These are phyloP conservation scores for Rallus crepitans DNA, from an alignment of 2,797 vertebrate genomes.

Conservation along the genomic window DNA sequence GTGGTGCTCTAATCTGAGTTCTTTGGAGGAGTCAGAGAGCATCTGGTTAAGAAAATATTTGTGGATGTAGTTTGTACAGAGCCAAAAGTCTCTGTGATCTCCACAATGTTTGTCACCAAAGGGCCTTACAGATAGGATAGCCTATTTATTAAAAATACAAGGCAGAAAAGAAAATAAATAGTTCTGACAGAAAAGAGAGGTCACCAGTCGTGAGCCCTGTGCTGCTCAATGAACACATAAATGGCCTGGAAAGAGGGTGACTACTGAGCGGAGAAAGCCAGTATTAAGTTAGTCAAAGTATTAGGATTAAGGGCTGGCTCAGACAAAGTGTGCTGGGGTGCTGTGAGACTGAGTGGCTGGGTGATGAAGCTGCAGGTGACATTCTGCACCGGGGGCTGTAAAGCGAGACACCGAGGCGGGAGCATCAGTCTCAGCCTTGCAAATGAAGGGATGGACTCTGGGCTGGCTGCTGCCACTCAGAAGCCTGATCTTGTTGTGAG, in stretches of 20 bases:
- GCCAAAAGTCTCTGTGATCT: neutral
- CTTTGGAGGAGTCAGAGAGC: neutral
- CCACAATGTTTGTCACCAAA: neutral
- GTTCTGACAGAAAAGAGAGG: neutral
- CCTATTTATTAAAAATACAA: neutral
- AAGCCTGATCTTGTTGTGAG: neutral
- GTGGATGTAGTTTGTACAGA: neutral
- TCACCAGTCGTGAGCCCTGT: neutral
- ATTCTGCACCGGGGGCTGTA: neutral
- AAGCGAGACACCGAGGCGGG: neutral
- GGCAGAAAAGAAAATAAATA: neutral
- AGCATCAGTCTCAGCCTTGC: neutral
- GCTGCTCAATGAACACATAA: neutral
- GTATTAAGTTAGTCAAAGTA: neutral
- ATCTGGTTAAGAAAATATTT: neutral
- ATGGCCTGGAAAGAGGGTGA: neutral
- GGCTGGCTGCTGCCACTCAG: neutral
- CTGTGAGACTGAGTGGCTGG: neutral
- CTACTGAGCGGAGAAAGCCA: neutral
- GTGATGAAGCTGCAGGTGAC: neutral
- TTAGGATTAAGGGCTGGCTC: neutral
- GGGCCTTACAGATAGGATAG: neutral
- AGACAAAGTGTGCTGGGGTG: neutral
- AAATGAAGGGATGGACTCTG: fast-evolving
- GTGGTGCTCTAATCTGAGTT: neutral